A percentile compares a stretch with the other conserved stretches of the same genome.
These are phyloP conservation scores for Mythimna ferrago DNA, from an alignment of 2,888 invertebrate species.

Conservation along the genomic window DNA sequence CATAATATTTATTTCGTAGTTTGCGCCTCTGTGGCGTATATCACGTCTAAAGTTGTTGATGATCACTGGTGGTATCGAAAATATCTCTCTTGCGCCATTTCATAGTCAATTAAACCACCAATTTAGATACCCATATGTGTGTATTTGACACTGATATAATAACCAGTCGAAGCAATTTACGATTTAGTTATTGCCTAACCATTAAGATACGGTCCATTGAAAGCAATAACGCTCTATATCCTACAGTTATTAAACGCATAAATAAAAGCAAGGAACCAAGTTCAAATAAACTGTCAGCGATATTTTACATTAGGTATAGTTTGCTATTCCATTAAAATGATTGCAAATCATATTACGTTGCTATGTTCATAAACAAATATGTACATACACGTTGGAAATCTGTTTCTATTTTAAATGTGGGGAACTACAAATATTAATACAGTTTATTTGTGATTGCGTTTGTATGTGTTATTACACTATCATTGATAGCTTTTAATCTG, in stretches of 20 bases:
- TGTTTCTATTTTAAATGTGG: constrained; percentile 21
- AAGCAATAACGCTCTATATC: constrained; percentile 36
- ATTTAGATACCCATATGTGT: constrained; percentile 15
- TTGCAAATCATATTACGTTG: constrained; percentile 35
- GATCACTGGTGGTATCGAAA: constrained; percentile 12
- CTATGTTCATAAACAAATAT: constrained; percentile 30
- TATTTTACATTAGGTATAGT: constrained; percentile 36
- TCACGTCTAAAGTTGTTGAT: constrained; percentile 29
- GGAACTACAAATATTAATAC: constrained; percentile 20
- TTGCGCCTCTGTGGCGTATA: constrained; percentile 24
- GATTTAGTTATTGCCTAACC: constrained; percentile 42
- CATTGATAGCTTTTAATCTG: constrained; percentile 33
- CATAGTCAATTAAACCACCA: constrained; percentile 1
- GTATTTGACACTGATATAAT: constrained; percentile 44
- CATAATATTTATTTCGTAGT: constrained; percentile 35
- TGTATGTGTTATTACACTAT: neutral
- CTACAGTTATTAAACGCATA: constrained; percentile 48
- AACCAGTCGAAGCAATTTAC: constrained; percentile 44
- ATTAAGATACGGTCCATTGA: constrained; percentile 45
- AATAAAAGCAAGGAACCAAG: constrained; percentile 36
- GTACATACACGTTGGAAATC: constrained; percentile 17
- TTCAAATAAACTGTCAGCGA: constrained; percentile 29
- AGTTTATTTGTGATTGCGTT: constrained; percentile 33
- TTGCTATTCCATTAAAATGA: constrained; percentile 46
- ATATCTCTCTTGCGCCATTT: constrained; percentile 7